Base-by-base conservation (phyloP, 2,113 vertebrate species). In the Perca fluviatilis region DNA sequence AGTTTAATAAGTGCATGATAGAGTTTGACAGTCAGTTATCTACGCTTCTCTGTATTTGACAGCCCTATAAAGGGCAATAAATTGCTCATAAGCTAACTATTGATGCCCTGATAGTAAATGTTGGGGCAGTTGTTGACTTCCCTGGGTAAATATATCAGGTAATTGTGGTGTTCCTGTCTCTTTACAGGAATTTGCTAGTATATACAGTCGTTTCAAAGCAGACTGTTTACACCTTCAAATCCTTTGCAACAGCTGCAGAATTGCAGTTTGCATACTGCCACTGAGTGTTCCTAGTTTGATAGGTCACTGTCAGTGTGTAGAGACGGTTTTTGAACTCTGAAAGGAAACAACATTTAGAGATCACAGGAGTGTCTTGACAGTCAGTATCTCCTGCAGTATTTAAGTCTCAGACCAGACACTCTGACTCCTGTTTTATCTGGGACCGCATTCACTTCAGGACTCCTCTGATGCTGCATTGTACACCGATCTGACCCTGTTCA, bases 401-500 rank as follows among this genome's bases (percentile, higher is more conserved):
- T 3, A 19, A 9, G 8, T 70, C 60, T 65, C 50, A 10, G 21
- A 79, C 6, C 74, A 78, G 72, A 85, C 73, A 16, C 19, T 21
- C 64, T 30, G 80, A 56, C 80, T 84, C 68, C 60, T 21, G 61
- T 21, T 76, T 77, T 50, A 63, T 84, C 53, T 73, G 64, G n/a
- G 11, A 70, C 46, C 33, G 12, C 14, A 16, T 43, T 69, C 18
- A 0, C 33, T 71, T 4, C 58, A 33, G 61, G 61, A 9, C 71
- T 1, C 0, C 27, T 27, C 67, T 79, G 36, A 50, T 53, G 11
- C 61, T 64, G 64, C 56, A 18, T 46, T 6, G 25, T 4, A 65
- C 74, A 21, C 36, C 25, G 53, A 7, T 47, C 11, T 75, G 77
- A 78, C 75, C 80, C 43, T 2, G 2, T 64, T 60, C 30, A 25